Evolutionary conservation across 2,888 invertebrate species (phyloP), one percentile per base, ranked within the genome.

Genomic region (Drymonia ruficornis): DNA sequence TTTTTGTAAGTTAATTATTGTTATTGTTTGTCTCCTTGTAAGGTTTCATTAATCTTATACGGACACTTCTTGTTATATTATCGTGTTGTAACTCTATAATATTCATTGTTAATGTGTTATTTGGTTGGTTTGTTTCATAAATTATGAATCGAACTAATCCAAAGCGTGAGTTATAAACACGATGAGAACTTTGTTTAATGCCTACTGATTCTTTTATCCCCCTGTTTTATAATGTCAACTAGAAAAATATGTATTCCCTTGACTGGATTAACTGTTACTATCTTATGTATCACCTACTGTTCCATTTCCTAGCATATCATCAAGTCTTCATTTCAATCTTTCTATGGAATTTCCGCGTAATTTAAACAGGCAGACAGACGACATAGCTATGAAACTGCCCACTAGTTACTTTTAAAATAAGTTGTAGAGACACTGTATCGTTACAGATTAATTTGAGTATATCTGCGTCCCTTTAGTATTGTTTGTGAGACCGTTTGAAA

Each of bases 121-220:
- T n/a, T 45, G 28, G 18, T 43, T 19, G 8, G 2, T 43, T 11
- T 43, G 1, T 13, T 43, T 43, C 43, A 12, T 29, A 2, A 29
- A 2, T 18, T 16, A 34, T 18, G 12, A 18, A 18, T 29, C 15
- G 31, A 18, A 47, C 1, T 12, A 34, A 16, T 47, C 16, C 12
- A 16, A 16, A 16, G 0, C 5, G 57, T 48, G 34, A 46, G 52
- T 56, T 63, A 61, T 43, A 57, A 56, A 61, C 56, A 63, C 42
- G 69, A 57, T 65, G 49, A 43, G 31, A 42, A 44, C 42, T 43
- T 28, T 29, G 45, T 50, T 28, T 61, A 56, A 13, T 52, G 71
- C 74, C 64, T 83, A 74, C 53, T 83, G 80, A 78, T 67, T 67
- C 57, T 86, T 83, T 83, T 87, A 62, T 80, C 78, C 81, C 70